Conservation (phyloP, 2,888 invertebrate genomes). For the Uropetala carovei region DNA sequence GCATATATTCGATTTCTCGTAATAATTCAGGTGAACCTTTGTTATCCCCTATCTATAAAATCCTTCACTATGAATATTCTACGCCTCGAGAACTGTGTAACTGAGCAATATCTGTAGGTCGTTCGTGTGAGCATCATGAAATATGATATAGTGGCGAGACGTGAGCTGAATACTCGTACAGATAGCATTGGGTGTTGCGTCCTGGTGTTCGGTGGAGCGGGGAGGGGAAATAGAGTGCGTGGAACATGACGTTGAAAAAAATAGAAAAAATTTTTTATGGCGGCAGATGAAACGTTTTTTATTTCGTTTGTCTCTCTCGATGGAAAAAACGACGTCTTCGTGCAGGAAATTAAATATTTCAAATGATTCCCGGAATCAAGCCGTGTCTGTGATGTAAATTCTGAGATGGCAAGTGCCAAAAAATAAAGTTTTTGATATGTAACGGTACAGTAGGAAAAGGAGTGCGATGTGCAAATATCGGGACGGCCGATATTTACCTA, state of each 20-base stretch:
- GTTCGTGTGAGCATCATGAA: constrained; percentile 28
- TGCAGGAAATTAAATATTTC: background rate
- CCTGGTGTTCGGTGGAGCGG: background rate
- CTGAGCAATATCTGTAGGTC: constrained; percentile 24
- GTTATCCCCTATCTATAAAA: background rate
- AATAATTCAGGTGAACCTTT: background rate
- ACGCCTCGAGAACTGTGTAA: constrained; percentile 24
- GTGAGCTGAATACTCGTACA: background rate
- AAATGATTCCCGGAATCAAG: too few relatives aligned
- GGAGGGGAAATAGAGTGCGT: background rate
- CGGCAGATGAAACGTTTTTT: background rate
- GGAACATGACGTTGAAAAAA: background rate
- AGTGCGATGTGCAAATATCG: too few relatives aligned
- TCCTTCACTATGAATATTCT: constrained; percentile 28
- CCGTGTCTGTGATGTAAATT: too few relatives aligned
- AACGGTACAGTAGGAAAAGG: too few relatives aligned
- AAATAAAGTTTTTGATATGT: too few relatives aligned
- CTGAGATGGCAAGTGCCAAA: too few relatives aligned
- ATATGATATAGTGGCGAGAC: constrained; percentile 17
- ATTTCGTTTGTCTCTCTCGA: background rate
- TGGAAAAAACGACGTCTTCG: background rate
- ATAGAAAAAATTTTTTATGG: background rate
- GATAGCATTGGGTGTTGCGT: constrained; percentile 17
- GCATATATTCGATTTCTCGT: background rate
- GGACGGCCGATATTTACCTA: too few relatives aligned